phyloP scores from a whole-genome alignment of 2,888 invertebrate genomes.

The Perithous albicinctus region DNA sequence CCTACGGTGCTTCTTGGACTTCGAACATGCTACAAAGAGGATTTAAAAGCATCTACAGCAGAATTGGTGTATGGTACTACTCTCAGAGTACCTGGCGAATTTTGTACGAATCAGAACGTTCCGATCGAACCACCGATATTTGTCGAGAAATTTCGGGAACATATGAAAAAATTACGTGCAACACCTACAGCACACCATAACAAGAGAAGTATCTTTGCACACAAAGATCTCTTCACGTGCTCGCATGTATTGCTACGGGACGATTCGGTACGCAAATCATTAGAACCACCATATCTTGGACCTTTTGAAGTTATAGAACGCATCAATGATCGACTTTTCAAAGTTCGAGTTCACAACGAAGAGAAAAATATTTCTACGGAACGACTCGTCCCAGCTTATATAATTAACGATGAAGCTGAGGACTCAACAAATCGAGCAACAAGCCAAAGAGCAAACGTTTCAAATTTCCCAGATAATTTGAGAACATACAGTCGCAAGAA shows the following conservation, averaged over 20 bases:
- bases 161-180: too few species aligned
- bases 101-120: slow-evolving; percentile 43
- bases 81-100: slow-evolving; percentile 51
- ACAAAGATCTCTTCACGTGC: slow-evolving; percentile 46
- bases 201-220: slow-evolving; percentile 33
- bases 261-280: slow-evolving; percentile 27
- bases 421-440: too few species aligned
- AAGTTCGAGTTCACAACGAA: not conserved
- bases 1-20: slow-evolving; percentile 67
- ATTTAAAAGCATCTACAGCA: slow-evolving; percentile 44
- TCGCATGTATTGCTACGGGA: slow-evolving; percentile 55
- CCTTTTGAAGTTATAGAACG: not conserved
- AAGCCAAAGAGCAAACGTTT: too few species aligned
- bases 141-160: slow-evolving; percentile 35
- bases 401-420: slow-evolving; percentile 14
- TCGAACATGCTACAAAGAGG: slow-evolving; percentile 62
- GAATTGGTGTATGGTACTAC: slow-evolving; percentile 53
- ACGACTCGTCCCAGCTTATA: slow-evolving; percentile 8
- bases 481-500: slow-evolving; percentile 4
- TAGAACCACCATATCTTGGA: slow-evolving; percentile 22
- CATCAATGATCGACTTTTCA: slow-evolving; percentile 11
- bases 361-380: slow-evolving; percentile 26
- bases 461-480: not conserved
- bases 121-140: slow-evolving; percentile 42
- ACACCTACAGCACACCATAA: slow-evolving; percentile 50